Conservation (phyloP, 2,888 invertebrate species). For the Coenonympha glycerion region DNA sequence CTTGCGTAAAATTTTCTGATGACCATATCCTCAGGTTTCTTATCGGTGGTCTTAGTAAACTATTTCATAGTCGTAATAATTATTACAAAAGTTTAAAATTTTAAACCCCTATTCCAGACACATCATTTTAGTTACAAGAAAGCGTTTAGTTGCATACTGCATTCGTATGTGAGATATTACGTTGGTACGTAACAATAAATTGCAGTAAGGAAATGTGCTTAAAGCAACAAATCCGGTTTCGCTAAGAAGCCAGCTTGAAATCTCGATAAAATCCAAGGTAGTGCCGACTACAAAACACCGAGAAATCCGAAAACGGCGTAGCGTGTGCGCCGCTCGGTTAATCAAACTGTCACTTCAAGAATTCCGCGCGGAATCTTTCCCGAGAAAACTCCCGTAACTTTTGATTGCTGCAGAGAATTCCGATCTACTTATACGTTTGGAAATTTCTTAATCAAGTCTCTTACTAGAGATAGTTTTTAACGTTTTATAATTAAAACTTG, state of each 20-base stretch:
- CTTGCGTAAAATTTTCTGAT: too few species aligned
- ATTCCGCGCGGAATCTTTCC: conserved; percentile 71
- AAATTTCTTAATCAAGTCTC: conserved; percentile 65
- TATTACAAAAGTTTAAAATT: too few species aligned
- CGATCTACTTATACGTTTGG: conserved; percentile 62
- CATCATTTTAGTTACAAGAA: neutral
- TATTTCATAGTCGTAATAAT: too few species aligned
- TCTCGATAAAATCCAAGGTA: conserved; percentile 49
- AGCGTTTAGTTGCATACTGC: neutral
- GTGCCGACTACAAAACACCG: conserved; percentile 55
- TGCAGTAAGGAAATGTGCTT: conserved; percentile 18
- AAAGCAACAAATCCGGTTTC: conserved; percentile 27
- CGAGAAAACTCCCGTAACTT: conserved; percentile 71
- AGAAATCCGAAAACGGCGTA: conserved; percentile 61
- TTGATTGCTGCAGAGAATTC: conserved; percentile 68
- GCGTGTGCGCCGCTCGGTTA: conserved; percentile 73
- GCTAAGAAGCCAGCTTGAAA: conserved; percentile 28
- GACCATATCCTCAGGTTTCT: too few species aligned
- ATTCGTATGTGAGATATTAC: conserved; percentile 10
- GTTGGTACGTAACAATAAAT: conserved; percentile 18
- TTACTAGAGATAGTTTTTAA: conserved; percentile 34
- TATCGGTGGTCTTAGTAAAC: too few species aligned
- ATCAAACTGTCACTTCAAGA: conserved; percentile 76
- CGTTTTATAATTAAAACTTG: neutral
- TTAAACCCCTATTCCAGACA: too few species aligned